These are phyloP conservation scores for Zaprionus inermis DNA, from an alignment of 1,140 invertebrate species.

Conservation along the genomic window DNA sequence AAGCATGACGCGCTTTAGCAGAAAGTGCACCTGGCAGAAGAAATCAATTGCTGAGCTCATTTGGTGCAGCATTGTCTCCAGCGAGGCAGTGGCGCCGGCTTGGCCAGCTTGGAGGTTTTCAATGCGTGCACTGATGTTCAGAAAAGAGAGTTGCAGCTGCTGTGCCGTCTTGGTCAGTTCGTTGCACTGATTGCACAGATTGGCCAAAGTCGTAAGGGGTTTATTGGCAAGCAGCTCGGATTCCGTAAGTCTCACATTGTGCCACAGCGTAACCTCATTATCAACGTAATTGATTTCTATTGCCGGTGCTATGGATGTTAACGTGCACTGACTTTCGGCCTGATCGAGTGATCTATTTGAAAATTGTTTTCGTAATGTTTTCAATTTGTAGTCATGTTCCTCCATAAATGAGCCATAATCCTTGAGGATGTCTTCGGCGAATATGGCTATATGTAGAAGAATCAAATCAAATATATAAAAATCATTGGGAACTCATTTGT, in stretches of 20 bases:
- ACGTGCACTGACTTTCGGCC: background rate
- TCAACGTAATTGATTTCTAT: constrained; percentile 53
- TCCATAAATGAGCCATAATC: constrained; percentile 73
- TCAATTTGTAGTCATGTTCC: constrained; percentile 58
- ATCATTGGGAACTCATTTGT: background rate
- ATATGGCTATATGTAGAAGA: constrained; percentile 50
- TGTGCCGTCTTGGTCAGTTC: constrained; percentile 89
- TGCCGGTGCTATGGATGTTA: constrained; percentile 39
- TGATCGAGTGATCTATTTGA: background rate
- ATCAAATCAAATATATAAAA: background rate
- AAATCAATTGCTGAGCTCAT: constrained; percentile 77
- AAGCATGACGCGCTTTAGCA: constrained; percentile 62
- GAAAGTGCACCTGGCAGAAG: constrained; percentile 72
- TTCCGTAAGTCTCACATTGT: constrained; percentile 88
- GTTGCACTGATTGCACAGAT: constrained; percentile 91
- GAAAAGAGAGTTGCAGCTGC: constrained; percentile 62
- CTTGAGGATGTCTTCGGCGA: constrained; percentile 75
- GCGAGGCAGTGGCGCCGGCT: background rate
- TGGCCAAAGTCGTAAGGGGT: constrained; percentile 91
- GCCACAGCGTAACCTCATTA: background rate
- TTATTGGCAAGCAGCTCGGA: constrained; percentile 93
- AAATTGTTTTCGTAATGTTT: constrained; percentile 46
- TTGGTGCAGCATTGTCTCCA: constrained; percentile 46
- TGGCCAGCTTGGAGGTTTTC: constrained; percentile 1
- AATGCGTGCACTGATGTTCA: constrained; percentile 35